These are phyloP conservation scores for Centropus bengalensis DNA, from an alignment of 2,113 vertebrate genomes.

Conservation along the genomic window DNA sequence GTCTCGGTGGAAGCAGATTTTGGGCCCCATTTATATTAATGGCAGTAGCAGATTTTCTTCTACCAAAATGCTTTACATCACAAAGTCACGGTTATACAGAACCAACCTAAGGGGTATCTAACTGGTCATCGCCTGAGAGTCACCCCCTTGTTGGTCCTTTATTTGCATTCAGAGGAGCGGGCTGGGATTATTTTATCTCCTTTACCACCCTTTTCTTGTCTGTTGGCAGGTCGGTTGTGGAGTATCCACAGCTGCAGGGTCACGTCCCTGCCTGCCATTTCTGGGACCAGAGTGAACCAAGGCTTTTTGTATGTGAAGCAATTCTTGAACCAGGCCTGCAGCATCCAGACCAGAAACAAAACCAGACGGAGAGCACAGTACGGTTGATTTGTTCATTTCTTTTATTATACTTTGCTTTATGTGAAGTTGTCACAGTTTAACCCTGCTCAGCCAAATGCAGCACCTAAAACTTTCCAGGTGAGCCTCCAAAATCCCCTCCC, in stretches of 20 bases:
- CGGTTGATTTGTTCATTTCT: not conserved
- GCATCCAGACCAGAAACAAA: not conserved
- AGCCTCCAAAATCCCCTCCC: too few relatives aligned
- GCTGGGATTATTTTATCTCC: not conserved
- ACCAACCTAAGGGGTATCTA: not conserved
- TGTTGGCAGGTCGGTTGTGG: conserved; percentile 72
- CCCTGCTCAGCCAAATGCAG: too few relatives aligned
- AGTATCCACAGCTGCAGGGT: conserved; percentile 67
- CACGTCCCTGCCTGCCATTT: conserved; percentile 86
- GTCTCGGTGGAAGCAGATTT: not conserved
- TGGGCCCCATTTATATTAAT: not conserved
- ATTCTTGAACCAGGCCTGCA: conserved; percentile 43
- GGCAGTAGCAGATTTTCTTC: not conserved
- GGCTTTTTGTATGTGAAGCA: conserved; percentile 92
- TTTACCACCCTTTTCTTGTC: not conserved
- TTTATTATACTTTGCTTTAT: not conserved
- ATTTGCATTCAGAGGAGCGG: not conserved
- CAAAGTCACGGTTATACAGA: not conserved
- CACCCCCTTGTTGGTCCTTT: not conserved
- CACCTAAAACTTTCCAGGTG: too few relatives aligned
- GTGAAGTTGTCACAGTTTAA: too few relatives aligned
- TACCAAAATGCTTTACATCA: not conserved
- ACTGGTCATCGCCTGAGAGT: not conserved
- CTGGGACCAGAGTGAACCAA: conserved; percentile 93
- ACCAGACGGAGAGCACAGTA: conserved; percentile 47